phyloP scores from a whole-genome alignment of 64 coral and sea anemone species.

The Orbicella faveolata region DNA sequence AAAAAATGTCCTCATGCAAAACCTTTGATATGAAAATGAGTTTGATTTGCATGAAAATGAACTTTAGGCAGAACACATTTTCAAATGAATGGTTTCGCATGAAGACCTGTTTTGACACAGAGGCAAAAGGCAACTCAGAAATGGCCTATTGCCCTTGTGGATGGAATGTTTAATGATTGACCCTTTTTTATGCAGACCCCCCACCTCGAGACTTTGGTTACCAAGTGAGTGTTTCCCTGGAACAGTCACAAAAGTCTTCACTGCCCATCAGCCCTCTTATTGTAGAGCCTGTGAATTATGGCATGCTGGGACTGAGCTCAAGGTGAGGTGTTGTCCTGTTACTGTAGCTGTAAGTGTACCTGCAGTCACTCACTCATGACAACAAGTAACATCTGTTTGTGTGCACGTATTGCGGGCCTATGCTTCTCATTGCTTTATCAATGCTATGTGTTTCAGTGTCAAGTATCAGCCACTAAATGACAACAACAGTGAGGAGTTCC shows the following conservation, averaged over 20 bases:
- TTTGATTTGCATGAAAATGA: too few species aligned
- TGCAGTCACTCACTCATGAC: too few species aligned
- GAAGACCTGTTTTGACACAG: too few species aligned
- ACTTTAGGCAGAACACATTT: too few species aligned
- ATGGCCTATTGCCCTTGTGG: too few species aligned
- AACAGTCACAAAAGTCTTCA: conserved; percentile 70
- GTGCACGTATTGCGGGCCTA: too few species aligned
- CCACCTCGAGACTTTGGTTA: conserved; percentile 69
- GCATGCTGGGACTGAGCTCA: conserved; percentile 51
- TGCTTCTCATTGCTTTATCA: neutral
- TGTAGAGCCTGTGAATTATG: conserved; percentile 57
- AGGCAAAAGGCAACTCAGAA: too few species aligned
- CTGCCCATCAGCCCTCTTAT: conserved; percentile 77
- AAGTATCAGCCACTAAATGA: conserved; percentile 87
- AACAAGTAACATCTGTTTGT: too few species aligned
- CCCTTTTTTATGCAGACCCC: conserved; percentile 50
- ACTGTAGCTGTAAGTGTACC: too few species aligned
- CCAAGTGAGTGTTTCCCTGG: conserved; percentile 72
- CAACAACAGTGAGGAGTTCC: conserved; percentile 92
- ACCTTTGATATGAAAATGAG: too few species aligned
- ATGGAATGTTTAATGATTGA: neutral
- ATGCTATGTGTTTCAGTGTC: conserved; percentile 35
- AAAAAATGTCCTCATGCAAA: too few species aligned
- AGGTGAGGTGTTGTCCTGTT: neutral
- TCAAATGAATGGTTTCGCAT: too few species aligned